Base-by-base conservation (phyloP, 2,888 invertebrate species). In the Polyommatus iphigenia region DNA sequence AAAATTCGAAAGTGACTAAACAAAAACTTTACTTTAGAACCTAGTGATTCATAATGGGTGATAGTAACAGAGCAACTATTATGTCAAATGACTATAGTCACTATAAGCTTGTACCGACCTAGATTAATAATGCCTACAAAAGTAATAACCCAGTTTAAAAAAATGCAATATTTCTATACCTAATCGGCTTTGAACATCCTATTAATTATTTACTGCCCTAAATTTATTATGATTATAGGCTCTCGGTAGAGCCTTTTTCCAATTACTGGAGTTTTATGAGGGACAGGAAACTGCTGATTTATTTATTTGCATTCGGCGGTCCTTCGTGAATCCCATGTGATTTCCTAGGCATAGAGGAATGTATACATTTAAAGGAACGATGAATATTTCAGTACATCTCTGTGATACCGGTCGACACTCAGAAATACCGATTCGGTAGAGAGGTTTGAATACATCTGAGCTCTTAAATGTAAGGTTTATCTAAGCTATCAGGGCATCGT, bases 321-420 rank as follows among this genome's bases (percentile, higher is more conserved):
- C 46, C 24, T 73, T 41, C 18, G 20, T 73, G n/a, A 73, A 46
- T 41, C 46, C 73, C 46, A 20, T 73, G 24, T 46, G 73, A 24
- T 46, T 73, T 73, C 46, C 20, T 46, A 41, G 73, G 46, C 46
- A 46, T 36, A 41, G 0, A 41, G 24, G 8, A 72, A 20, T 46
- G 6, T 41, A 46, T 46, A 50, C 15, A 50, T 72, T 72, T 72
- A 72, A 72, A 72, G 46, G 46, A 72, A 72, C 41, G 18, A 20
- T 73, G 46, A 73, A 73, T 41, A 73, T 73, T 73, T 73, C 73
- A 73, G 46, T 41, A 73, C 73, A 7, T 46, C 73, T 73, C 46
- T 24, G 20, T 2, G n/a, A 46, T 46, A 46, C 20, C n/a, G 72
- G 41, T 46, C 73, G 73, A 46, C n/a, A 46, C 24, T 71, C 32